Percentiles rank a stretch among this genome's conserved stretches.
Conservation (phyloP, 53 echinoderm and acorn worm genomes). For the Luidia sarsii region DNA sequence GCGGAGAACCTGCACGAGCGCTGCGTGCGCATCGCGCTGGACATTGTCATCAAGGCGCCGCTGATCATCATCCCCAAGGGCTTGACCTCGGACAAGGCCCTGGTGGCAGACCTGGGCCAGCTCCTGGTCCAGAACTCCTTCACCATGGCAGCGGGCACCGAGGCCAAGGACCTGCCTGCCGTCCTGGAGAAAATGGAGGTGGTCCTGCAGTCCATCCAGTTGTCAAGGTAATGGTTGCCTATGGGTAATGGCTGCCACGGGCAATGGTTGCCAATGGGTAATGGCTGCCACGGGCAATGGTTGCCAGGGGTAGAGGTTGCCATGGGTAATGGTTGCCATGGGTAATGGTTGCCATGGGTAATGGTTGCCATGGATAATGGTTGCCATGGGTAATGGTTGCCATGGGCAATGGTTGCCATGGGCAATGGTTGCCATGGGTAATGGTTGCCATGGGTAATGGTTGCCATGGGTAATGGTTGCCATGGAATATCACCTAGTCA, state of each 20-base stretch:
- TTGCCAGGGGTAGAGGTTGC: not conserved
- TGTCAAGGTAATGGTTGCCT: conserved; percentile 92
- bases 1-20: conserved; percentile 79
- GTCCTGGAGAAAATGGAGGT: conserved; percentile 88
- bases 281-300: no score
- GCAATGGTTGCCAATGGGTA: no score
- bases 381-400: no score
- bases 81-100: conserved; percentile 72
- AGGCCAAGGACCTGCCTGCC: conserved; percentile 65
- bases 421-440: no score
- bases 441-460: no score
- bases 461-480: no score
- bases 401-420: no score
- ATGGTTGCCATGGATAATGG: no score
- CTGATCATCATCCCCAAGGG: conserved; percentile 86
- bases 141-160: conserved; percentile 75
- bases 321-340: not conserved
- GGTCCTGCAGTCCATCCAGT: conserved; percentile 73
- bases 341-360: no score
- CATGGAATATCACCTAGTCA: no score
- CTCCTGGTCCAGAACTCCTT: conserved; percentile 88
- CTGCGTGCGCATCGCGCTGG: conserved; percentile 77
- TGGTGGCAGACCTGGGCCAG: conserved; percentile 90
- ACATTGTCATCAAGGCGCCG: conserved; percentile 90
- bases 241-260: not conserved